phyloP scores from a whole-genome alignment of 2,888 invertebrate genomes.

The Dolichopus griseipennis region DNA sequence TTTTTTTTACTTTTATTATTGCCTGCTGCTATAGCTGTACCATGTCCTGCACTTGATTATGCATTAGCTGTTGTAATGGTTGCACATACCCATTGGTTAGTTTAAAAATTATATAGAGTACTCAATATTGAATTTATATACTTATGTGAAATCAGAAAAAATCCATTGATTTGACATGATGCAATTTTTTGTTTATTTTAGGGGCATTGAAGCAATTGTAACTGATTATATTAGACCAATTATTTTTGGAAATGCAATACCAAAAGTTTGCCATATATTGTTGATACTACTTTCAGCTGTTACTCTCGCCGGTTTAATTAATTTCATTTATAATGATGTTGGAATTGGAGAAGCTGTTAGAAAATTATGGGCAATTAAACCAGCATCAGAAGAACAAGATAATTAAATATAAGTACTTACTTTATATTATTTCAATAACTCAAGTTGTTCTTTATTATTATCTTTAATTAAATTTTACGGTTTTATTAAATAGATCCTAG shows the following conservation, averaged over 20 bases:
- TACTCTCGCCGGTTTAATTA: constrained; percentile 71
- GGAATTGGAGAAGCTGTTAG: constrained; percentile 65
- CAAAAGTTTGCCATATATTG: constrained; percentile 60
- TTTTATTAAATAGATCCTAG: too few species aligned
- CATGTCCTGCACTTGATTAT: constrained; percentile 59
- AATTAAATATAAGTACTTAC: constrained; percentile 9
- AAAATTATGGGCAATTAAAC: constrained; percentile 60
- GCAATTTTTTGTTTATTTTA: constrained; percentile 37
- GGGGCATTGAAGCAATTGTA: constrained; percentile 80
- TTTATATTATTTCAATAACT: too few species aligned
- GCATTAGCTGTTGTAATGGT: constrained; percentile 57
- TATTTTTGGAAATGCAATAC: constrained; percentile 62
- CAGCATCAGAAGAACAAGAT: too few species aligned
- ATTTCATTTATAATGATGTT: constrained; percentile 72
- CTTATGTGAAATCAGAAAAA: too few species aligned
- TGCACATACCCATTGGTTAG: constrained; percentile 73
- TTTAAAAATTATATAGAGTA: constrained; percentile 28
- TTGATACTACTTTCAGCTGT: constrained; percentile 61
- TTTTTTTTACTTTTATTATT: constrained; percentile 57
- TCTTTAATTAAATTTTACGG: too few species aligned
- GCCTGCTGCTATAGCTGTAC: constrained; percentile 60
- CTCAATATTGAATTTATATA: too few species aligned
- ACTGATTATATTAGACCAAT: constrained; percentile 73
- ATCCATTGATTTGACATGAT: too few species aligned
- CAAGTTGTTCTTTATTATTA: too few species aligned